Base-by-base conservation (phyloP, 1,140 invertebrate genomes). In the Brachionus rubens region DNA sequence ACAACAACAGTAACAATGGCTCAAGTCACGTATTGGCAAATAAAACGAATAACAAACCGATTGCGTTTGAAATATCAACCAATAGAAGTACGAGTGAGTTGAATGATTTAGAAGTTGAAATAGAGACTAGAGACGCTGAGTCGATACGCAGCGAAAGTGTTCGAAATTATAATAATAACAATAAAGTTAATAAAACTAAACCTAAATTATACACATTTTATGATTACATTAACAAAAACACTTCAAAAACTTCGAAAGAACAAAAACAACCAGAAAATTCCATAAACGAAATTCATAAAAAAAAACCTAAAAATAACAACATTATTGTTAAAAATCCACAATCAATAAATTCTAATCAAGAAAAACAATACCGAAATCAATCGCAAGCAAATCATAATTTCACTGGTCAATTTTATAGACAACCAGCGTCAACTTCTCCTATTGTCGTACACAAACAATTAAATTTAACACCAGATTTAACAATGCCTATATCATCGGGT, bases 161-260 rank as follows among this genome's bases (percentile, higher is more conserved):
- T 26, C 6, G 3, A 3, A 19, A 50, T 6, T 7, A 33, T 33
- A 72, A 33, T 16, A 48, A 72, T 65, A 65, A 21, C 33, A 50
- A 50, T 50, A 50, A 21, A 50, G 33, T 26, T 3, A 72, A 41
- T 36, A 59, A 70, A 70, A 70, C 43, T 21, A 70, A 70, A 19
- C 65, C 65, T 14, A 72, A 72, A 40, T 41, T 72, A 48, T 72
- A 72, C 46, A 72, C 68, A 21, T 72, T 72, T 54, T 72, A 72
- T 54, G 68, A 72, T 72, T 72, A 50, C 50, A 72, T 72, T n/a
- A 72, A 72, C 16, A 50, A 47, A 19, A 72, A 72, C 24, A 52
- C 48, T 5, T 5, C 3, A 5, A 36, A 36, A 5, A 5, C 33
- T 9, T 5, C 9, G 3, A 36, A 36, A 36, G 9, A 36, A 36